Conservation (phyloP, 1,140 invertebrate genomes). For the Tetragnatha versicolor region DNA sequence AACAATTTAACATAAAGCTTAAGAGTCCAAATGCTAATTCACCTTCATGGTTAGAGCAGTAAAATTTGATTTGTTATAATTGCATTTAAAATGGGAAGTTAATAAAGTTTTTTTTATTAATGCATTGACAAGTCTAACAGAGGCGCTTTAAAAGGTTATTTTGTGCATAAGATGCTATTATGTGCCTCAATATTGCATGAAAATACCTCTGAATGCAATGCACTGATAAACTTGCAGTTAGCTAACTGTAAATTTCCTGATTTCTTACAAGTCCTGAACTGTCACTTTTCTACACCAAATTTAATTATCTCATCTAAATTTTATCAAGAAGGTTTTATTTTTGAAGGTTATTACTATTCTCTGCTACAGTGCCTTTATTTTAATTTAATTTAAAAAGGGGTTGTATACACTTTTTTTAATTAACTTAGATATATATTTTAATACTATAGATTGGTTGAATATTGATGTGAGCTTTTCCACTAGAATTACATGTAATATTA, state of each 20-base stretch:
- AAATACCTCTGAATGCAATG: constrained; percentile 15
- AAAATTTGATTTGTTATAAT: constrained; percentile 59
- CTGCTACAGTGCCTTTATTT: constrained; percentile 24
- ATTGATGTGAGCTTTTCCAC: not conserved
- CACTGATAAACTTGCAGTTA: not conserved
- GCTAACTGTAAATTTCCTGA: not conserved
- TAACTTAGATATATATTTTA: not conserved
- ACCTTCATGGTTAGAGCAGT: constrained; percentile 81
- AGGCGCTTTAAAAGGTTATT: constrained; percentile 20
- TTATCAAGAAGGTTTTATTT: not conserved
- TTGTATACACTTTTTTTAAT: not conserved
- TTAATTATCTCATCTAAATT: not conserved
- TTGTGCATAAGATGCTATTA: constrained; percentile 30
- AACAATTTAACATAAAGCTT: constrained; percentile 93
- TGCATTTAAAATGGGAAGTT: constrained; percentile 2
- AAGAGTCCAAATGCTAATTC: constrained; percentile 76
- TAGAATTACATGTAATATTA: not conserved
- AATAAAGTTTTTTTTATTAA: constrained; percentile 26
- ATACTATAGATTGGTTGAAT: not conserved
- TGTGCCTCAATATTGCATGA: constrained; percentile 33
- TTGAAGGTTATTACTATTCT: not conserved
- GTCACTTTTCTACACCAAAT: not conserved
- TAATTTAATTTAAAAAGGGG: not conserved
- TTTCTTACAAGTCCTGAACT: not conserved
- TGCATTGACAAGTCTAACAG: constrained; percentile 23